Percentiles rank a stretch among this genome's conserved stretches.
phyloP scores from a whole-genome alignment of 2,888 invertebrate genomes.

The Hypolimnas misippus region DNA sequence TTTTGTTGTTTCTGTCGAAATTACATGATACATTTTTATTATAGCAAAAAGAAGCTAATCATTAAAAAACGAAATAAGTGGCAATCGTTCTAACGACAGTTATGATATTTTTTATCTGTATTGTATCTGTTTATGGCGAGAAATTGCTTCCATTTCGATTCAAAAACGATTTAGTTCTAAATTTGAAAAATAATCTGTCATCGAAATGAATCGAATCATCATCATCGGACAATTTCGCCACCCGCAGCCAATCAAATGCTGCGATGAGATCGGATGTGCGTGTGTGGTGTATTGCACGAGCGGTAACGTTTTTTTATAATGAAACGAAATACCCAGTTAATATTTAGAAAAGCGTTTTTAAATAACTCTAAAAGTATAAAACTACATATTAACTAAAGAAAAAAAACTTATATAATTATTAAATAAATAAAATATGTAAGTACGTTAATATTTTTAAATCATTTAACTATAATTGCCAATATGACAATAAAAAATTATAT shows the following conservation, averaged over 20 bases:
- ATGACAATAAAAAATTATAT: too few species aligned
- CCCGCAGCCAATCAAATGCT: slow-evolving; percentile 80
- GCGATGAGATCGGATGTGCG: slow-evolving; percentile 73
- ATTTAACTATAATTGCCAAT: too few species aligned
- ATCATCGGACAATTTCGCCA: slow-evolving; percentile 78
- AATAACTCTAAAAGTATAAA: background rate
- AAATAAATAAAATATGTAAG: too few species aligned
- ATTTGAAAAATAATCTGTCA: slow-evolving; percentile 75
- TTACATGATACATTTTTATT: background rate
- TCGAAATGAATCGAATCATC: slow-evolving; percentile 79
- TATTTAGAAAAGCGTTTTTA: background rate
- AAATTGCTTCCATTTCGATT: slow-evolving; percentile 39
- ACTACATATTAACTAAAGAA: too few species aligned
- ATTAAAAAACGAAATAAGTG: slow-evolving; percentile 14
- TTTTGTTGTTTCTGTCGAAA: background rate
- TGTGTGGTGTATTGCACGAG: slow-evolving; percentile 45
- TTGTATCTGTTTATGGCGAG: slow-evolving; percentile 32
- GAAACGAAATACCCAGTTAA: background rate
- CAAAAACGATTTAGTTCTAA: slow-evolving; percentile 43
- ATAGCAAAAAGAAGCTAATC: background rate
- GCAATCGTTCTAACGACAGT: slow-evolving; percentile 10
- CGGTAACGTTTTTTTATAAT: slow-evolving; percentile 34
- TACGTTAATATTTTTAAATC: too few species aligned
- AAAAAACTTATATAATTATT: too few species aligned
- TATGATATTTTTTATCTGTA: slow-evolving; percentile 10